phyloP scores from a whole-genome alignment of 1,140 invertebrate species.

The Meloidogyne floridensis region DNA sequence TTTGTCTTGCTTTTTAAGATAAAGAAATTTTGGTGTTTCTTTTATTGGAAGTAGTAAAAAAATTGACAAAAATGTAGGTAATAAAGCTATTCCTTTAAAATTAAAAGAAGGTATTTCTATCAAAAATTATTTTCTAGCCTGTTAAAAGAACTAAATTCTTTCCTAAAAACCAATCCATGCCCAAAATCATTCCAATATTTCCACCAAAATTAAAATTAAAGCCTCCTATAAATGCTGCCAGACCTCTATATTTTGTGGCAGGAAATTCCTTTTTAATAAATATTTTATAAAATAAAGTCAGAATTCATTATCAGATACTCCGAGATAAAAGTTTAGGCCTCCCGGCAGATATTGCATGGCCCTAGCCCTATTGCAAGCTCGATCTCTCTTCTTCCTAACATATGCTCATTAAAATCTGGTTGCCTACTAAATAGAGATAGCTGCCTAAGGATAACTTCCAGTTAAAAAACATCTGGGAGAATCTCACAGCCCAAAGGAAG shows the following conservation, averaged over 20 bases:
- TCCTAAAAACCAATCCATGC: conserved; percentile 49
- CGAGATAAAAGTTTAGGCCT: too few relatives aligned
- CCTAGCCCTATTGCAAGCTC: too few relatives aligned
- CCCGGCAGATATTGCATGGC: too few relatives aligned
- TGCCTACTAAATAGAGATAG: too few relatives aligned
- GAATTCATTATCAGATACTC: too few relatives aligned
- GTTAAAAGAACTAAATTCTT: conserved; percentile 36
- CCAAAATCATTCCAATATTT: conserved; percentile 49
- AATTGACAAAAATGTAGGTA: conserved; percentile 41
- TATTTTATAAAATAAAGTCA: not conserved
- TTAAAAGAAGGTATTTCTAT: not conserved
- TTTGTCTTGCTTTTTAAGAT: conserved; percentile 47
- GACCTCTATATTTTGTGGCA: conserved; percentile 44
- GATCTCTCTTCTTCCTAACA: too few relatives aligned
- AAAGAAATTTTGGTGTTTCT: conserved; percentile 53
- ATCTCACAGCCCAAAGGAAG: too few relatives aligned
- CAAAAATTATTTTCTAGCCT: conserved; percentile 19
- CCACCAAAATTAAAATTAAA: conserved; percentile 36
- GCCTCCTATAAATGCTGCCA: conserved; percentile 45
- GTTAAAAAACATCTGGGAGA: too few relatives aligned
- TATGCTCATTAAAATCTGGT: too few relatives aligned
- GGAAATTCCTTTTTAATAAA: conserved; percentile 45
- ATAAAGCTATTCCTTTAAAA: conserved; percentile 34
- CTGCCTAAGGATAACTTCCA: too few relatives aligned
- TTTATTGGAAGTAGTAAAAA: conserved; percentile 45